Evolutionary conservation across 37 sponge, comb jelly and placozoan genomes (phyloP).

Genomic region (Eunapius fragilis): DNA sequence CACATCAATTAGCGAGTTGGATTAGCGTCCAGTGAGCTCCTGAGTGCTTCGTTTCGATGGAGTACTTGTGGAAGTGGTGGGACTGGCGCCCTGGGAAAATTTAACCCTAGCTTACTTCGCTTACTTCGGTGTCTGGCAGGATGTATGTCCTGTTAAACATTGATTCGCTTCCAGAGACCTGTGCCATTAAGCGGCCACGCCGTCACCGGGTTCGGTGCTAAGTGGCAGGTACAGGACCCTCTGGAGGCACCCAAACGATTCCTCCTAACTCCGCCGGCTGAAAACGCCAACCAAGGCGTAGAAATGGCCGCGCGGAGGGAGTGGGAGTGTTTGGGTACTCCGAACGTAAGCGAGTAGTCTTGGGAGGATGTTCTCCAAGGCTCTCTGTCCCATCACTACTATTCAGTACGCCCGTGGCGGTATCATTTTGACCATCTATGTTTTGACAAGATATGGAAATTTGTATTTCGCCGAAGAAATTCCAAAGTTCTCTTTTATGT

Average conservation of each 20-base stretch:
- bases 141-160: slow-evolving; percentile 1
- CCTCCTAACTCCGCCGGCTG: neutral
- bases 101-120: slow-evolving; percentile 75
- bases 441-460: too few relatives aligned
- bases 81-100: neutral
- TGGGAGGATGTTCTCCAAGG: neutral
- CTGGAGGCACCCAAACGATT: slow-evolving; percentile 60
- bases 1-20: neutral
- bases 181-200: slow-evolving; percentile 77
- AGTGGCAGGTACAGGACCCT: slow-evolving; percentile 65
- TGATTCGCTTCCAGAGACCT: slow-evolving; percentile 44
- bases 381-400: neutral
- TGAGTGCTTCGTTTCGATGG: slow-evolving; percentile 26
- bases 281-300: neutral
- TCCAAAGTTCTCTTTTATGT: too few relatives aligned
- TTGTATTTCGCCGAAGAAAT: too few relatives aligned
- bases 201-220: slow-evolving; percentile 71
- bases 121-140: slow-evolving; percentile 46
- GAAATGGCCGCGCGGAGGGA: neutral
- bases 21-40: neutral
- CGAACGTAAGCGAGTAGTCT: neutral
- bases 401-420: too few relatives aligned
- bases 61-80: slow-evolving; percentile 9
- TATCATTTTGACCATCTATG: too few relatives aligned
- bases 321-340: slow-evolving; percentile 25